A percentile compares a stretch with the other conserved stretches of the same genome.
Evolutionary conservation across 2,888 invertebrate species (phyloP).

Genomic region (Conops quadrifasciatus): DNA sequence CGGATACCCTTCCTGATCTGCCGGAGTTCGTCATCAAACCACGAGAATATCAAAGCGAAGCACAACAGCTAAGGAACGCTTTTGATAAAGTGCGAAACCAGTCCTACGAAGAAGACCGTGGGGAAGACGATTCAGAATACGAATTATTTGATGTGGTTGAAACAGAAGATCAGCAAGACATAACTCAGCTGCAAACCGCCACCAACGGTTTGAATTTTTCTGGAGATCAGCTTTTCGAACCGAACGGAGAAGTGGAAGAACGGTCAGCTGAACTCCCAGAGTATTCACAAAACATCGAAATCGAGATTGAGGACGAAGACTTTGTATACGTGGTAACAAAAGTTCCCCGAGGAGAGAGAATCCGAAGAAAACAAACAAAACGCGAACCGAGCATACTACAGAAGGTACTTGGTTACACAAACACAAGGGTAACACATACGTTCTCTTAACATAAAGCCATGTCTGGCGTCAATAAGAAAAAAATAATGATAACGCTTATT

Average conservation of each 20-base stretch:
- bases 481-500: too few relatives aligned
- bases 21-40: conserved; percentile 19
- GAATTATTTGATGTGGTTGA: conserved; percentile 45
- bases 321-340: conserved; percentile 44
- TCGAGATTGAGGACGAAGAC: conserved; percentile 40
- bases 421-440: too few relatives aligned
- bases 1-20: conserved; percentile 37
- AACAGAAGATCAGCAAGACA: conserved; percentile 30
- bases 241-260: not conserved
- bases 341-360: conserved; percentile 34
- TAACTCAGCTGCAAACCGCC: not conserved
- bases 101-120: conserved; percentile 11
- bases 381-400: not conserved
- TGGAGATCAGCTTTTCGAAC: too few relatives aligned
- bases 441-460: too few relatives aligned
- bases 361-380: not conserved
- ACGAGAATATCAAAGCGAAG: not conserved
- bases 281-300: conserved; percentile 6
- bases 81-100: conserved; percentile 6
- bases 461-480: too few relatives aligned
- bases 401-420: not conserved
- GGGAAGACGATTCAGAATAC: conserved; percentile 39
- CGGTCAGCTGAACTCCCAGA: not conserved
- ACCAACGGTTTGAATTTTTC: not conserved
- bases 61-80: conserved; percentile 5